Percentiles rank a stretch among this genome's conserved stretches.
Conservation (phyloP, 2,888 invertebrate species). For the Altica lythri region DNA sequence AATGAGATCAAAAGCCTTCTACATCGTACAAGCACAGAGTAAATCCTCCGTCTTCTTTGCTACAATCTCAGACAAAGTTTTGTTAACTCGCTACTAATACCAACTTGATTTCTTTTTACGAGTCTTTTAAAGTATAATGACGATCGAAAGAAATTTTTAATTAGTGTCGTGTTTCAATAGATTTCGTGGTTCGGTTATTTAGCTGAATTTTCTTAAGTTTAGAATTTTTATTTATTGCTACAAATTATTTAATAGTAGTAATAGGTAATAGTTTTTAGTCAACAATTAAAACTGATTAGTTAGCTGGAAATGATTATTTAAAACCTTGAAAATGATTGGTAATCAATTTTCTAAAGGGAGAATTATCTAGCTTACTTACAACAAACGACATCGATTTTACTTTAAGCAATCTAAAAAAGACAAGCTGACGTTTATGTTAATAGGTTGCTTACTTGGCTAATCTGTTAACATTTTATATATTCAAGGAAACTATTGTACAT, state of each 20-base stretch:
- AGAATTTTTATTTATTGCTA: too few species aligned
- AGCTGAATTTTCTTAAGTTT: too few species aligned
- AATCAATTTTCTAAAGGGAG: conserved; percentile 13
- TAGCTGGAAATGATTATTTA: too few species aligned
- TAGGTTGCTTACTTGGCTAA: conserved; percentile 29
- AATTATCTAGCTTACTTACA: conserved; percentile 24
- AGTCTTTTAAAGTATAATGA: too few species aligned
- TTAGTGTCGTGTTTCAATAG: too few species aligned
- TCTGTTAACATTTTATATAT: conserved; percentile 22
- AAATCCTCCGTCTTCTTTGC: conserved; percentile 25
- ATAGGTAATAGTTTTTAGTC: too few species aligned
- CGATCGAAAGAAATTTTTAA: too few species aligned
- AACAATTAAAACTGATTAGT: too few species aligned
- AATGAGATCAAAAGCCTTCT: conserved; percentile 76
- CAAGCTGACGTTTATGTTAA: conserved; percentile 18
- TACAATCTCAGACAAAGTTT: conserved; percentile 13
- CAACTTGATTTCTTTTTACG: not conserved
- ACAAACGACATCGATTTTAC: conserved; percentile 25
- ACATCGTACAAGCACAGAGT: conserved; percentile 61
- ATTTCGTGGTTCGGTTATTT: too few species aligned
- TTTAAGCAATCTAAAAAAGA: conserved; percentile 25
- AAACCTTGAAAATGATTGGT: conserved; percentile 16
- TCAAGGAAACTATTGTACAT: conserved; percentile 24
- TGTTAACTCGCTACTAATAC: not conserved
- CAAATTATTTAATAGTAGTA: too few species aligned